Conservation (phyloP, 2,888 invertebrate species). For the Amitus sp. region DNA sequence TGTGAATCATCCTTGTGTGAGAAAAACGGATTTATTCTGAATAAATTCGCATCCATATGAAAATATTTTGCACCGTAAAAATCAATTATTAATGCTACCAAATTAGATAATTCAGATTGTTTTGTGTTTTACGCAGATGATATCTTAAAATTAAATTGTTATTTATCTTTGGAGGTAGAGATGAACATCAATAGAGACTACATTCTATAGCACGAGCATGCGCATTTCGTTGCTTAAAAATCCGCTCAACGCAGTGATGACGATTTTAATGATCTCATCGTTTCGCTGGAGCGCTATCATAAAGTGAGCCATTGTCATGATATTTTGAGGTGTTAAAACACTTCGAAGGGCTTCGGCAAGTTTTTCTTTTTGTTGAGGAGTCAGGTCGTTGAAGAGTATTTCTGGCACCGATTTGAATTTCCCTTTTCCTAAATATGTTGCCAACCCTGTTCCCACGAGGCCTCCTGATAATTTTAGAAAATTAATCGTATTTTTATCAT, state of each 20-base stretch:
- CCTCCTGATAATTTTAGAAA: constrained; percentile 29
- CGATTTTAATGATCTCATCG: constrained; percentile 15
- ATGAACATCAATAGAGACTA: no score
- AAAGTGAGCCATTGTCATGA: constrained; percentile 26
- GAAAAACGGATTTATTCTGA: no score
- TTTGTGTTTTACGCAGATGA: no score
- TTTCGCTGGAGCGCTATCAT: constrained; percentile 16
- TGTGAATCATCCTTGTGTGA: no score
- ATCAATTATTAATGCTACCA: no score
- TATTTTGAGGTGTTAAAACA: constrained; percentile 27
- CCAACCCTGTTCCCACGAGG: constrained; percentile 17
- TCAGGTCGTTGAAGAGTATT: constrained; percentile 23
- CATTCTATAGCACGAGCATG: not conserved
- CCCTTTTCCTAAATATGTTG: constrained; percentile 12
- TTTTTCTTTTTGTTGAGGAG: constrained; percentile 16
- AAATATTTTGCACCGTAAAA: no score
- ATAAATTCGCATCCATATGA: no score
- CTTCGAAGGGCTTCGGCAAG: constrained; percentile 22
- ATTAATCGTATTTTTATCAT: not conserved
- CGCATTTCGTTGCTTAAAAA: constrained; percentile 1
- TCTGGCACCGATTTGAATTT: constrained; percentile 28
- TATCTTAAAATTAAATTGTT: no score
- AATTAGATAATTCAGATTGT: no score
- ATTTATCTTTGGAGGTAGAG: no score
- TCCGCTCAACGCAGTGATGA: not conserved